A percentile compares a stretch with the other conserved stretches of the same genome.
Evolutionary conservation across 2,113 vertebrate species (phyloP).

Genomic region (Cephalophus harveyi): DNA sequence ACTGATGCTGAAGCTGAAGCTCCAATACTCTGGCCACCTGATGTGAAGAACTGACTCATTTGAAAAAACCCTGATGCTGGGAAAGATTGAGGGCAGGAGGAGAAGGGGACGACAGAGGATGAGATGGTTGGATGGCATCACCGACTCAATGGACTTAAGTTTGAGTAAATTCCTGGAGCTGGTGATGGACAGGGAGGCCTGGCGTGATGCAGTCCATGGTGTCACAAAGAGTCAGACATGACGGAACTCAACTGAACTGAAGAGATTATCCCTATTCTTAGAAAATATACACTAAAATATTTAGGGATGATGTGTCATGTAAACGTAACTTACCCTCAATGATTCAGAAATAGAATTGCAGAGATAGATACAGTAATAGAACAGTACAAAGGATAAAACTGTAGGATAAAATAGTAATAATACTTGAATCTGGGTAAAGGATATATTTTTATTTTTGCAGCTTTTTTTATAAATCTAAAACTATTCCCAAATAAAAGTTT

Average conservation of each 20-base stretch:
- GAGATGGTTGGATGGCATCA: background rate
- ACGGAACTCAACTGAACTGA: background rate
- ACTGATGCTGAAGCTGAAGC: background rate
- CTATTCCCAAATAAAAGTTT: background rate
- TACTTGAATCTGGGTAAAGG: background rate
- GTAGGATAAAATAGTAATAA: background rate
- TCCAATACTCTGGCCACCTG: background rate
- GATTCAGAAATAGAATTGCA: background rate
- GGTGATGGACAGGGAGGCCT: background rate
- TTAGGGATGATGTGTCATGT: background rate
- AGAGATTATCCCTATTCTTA: background rate
- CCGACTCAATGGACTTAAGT: background rate
- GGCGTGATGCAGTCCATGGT: background rate
- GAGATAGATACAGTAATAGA: background rate
- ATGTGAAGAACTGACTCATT: background rate
- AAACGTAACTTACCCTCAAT: background rate
- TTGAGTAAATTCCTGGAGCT: background rate
- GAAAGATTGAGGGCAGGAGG: background rate
- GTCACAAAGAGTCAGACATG: background rate
- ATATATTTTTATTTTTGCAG: background rate
- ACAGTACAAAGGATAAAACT: background rate
- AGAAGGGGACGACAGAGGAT: background rate
- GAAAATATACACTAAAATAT: background rate
- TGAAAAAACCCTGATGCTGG: background rate
- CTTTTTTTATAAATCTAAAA: slow-evolving; percentile 1